phyloP scores from a whole-genome alignment of 2,113 vertebrate species.

The Grantiella picta region DNA sequence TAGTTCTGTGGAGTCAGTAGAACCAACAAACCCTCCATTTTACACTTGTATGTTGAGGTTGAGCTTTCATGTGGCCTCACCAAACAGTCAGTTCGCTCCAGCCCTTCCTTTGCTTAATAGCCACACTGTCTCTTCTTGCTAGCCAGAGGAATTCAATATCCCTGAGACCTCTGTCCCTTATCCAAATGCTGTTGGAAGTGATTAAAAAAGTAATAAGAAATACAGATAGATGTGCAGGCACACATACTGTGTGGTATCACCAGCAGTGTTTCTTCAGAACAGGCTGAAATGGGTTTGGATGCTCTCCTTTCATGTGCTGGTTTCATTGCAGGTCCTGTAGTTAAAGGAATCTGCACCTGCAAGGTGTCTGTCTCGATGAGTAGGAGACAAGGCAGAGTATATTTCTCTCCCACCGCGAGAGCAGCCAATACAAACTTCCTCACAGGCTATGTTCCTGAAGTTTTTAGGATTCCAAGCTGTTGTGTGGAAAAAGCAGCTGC shows the following conservation, averaged over 20 bases:
- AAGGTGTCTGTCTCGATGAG: not conserved
- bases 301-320: not conserved
- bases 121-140: not conserved
- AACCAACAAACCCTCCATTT: not conserved
- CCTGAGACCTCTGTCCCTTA: not conserved
- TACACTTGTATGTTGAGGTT: not conserved
- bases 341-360: not conserved
- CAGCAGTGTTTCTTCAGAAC: not conserved
- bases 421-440: not conserved
- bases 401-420: not conserved
- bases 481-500: not conserved
- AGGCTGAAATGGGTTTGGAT: not conserved
- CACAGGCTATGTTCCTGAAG: not conserved
- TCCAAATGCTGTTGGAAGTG: not conserved
- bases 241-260: accelerated
- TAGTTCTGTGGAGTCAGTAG: not conserved
- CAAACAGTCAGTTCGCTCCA: not conserved
- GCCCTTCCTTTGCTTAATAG: not conserved
- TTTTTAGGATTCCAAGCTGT: not conserved
- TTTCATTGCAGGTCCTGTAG: not conserved
- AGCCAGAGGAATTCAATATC: not conserved
- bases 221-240: not conserved
- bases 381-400: not conserved
- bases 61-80: not conserved
- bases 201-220: not conserved